Conservation (phyloP, 2,888 invertebrate genomes). For the Acrobasis repandana region DNA sequence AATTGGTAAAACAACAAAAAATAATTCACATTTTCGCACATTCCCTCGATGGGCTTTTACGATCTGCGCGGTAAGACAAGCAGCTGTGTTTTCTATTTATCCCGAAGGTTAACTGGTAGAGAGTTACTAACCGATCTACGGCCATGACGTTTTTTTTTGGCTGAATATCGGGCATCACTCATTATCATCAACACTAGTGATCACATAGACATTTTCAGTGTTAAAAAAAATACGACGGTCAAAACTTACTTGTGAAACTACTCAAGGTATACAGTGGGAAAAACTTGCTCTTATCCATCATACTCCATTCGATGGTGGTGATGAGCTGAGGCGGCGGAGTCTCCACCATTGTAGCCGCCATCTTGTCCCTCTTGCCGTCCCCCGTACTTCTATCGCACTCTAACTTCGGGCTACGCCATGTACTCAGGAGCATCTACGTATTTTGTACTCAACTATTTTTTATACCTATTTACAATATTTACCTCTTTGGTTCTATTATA, state of each 20-base stretch:
- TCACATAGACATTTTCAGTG: no score
- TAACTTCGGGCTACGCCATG: constrained; percentile 44
- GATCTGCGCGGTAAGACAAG: no score
- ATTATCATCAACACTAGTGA: no score
- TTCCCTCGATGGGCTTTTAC: no score
- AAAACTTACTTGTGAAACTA: constrained; percentile 87
- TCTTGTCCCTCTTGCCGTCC: constrained; percentile 38
- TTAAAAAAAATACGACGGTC: no score
- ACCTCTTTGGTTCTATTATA: constrained; percentile 12
- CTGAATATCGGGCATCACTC: no score
- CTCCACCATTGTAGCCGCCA: constrained; percentile 80
- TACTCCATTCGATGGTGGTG: constrained; percentile 97
- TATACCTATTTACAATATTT: constrained; percentile 20
- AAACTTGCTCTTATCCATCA: constrained; percentile 98
- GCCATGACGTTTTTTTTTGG: no score
- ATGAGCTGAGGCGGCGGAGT: constrained; percentile 84
- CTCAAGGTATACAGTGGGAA: constrained; percentile 96
- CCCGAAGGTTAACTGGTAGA: no score
- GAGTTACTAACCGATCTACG: no score
- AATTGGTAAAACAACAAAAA: no score
- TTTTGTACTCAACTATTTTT: constrained; percentile 27
- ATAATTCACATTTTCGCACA: no score
- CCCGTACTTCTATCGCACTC: constrained; percentile 35
- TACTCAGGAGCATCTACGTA: constrained; percentile 52
- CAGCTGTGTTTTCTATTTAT: no score